Base-by-base conservation (phyloP, 2,113 vertebrate species). In the Nyctereutes procyonoides region DNA sequence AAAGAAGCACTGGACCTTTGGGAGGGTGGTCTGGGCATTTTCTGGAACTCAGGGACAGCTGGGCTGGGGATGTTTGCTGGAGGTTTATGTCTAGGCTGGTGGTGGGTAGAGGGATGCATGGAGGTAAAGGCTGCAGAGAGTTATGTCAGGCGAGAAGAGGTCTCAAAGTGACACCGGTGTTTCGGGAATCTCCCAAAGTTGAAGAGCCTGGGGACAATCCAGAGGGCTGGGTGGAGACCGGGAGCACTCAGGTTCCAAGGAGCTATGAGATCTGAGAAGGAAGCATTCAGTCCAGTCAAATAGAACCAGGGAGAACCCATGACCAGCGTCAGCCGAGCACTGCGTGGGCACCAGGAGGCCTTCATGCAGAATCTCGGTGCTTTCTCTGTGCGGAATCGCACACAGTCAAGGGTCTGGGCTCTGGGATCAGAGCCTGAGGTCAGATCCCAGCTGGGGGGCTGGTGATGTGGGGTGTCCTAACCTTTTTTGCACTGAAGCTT, bases 271-370 rank as follows among this genome's bases (percentile, higher is more conserved):
- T 12, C 8, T 0, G 11, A 32, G 16, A 51, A 51, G 35, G 51
- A n/a, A 8, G 35, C 0, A 2, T 16, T 56, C 1, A 10, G 3
- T 26, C 53, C 38, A 9, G 35, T 11, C 15, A 22, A 13, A 3
- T 2, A 20, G 48, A 43, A 13, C 15, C 1, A 56, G 55, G 5
- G 63, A 83, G 43, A n/a, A 30, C 8, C 30, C 15, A 0, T 14
- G 84, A 4, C 11, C 6, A 1, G 11, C 1, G 0, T 11, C 32
- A 74, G 5, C 3, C 1, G 2, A 10, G 19, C 20, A 35, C 43
- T 35, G 38, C 8, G 22, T 48, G 12, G 3, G 1, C 3, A 9
- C 65, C 28, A 65, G 22, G 10, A 38, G 24, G 30, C 1, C 62
- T 79, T 8, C 3, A 4, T 24, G 13, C 43, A 28, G 88, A 20